Evolutionary conservation across 2,797 vertebrate genomes (phyloP), one percentile per base, ranked within the genome.

Genomic region (Chaunax sp.): DNA sequence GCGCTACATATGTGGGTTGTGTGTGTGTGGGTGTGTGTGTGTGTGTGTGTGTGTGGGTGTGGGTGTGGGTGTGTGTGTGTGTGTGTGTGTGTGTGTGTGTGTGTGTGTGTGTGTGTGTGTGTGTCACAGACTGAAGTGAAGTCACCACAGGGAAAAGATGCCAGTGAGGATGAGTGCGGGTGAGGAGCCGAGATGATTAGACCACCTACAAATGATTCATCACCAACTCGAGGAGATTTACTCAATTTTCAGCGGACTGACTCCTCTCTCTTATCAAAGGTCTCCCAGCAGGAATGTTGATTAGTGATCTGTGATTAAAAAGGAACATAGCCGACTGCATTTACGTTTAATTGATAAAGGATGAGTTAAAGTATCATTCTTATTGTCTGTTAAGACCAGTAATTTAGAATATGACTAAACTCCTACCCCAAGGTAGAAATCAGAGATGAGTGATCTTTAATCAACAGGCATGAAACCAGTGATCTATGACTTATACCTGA

Each of bases 181-280:
- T 69, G 77, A 77, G 82, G 77, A 83, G 61, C 74, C 56, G 72
- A 83, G 82, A 80, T 91, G 84, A 91, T 90, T 92, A 87, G 89
- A 91, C 90, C 90, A 91, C 89, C 89, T 83, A 86, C 81, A 64
- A 52, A 87, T 77, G 78, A 84, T 84, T 79, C 75, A 46, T 47
- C 38, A 69, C 64, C 75, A 70, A 59, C 57, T 68, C 53, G 2
- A 57, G 64, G 63, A 77, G 83, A 84, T 83, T 83, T 76, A 79
- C 63, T 83, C 23, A 1, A 57, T 58, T 75, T 63, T 77, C 64
- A 57, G 61, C 15, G 6, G 61, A 57, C 50, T 26, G 56, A 35
- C 71, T 80, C 63, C 46, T 78, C 72, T 9, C 53, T 77, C 61
- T 88, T 87, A 90, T 89, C 87, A 77, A 64, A 69, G 75, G 78